A percentile compares a stretch with the other conserved stretches of the same genome.
Evolutionary conservation across 2,797 vertebrate species (phyloP).

Genomic region (Microchirus variegatus): DNA sequence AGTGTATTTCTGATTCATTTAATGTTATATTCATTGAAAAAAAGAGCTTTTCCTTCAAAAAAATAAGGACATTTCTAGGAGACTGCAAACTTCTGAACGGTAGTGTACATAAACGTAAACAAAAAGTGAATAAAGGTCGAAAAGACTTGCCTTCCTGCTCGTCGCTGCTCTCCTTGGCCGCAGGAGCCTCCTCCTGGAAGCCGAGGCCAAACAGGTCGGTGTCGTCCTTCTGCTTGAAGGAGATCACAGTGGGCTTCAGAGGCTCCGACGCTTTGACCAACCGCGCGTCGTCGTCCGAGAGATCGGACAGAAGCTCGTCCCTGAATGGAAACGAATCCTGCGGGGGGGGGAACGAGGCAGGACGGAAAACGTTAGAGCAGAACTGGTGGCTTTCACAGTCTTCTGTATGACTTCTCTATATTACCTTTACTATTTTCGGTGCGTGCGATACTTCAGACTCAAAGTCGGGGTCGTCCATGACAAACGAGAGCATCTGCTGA

Average conservation of each 20-base stretch:
- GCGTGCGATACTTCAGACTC: slow-evolving; percentile 90
- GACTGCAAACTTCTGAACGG: no score
- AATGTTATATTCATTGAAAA: no score
- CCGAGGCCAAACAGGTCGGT: slow-evolving; percentile 93
- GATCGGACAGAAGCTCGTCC: slow-evolving; percentile 89
- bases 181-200: slow-evolving; percentile 78
- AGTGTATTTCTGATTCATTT: no score
- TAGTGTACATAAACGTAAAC: no score
- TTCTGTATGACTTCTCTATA: no score
- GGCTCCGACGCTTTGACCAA: slow-evolving; percentile 69
- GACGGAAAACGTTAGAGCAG: no score
- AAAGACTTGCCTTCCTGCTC: slow-evolving; percentile 83
- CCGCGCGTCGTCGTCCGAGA: slow-evolving; percentile 87
- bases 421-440: slow-evolving; percentile 79
- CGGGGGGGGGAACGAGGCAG: slow-evolving; percentile 8
- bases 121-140: no score
- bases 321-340: slow-evolving; percentile 87
- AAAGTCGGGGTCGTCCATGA: slow-evolving; percentile 98
- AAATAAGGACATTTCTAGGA: no score
- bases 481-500: slow-evolving; percentile 94
- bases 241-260: slow-evolving; percentile 74
- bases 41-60: no score
- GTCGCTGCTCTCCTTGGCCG: slow-evolving; percentile 86
- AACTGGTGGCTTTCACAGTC: no score
- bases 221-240: slow-evolving; percentile 87